Evolutionary conservation across 2,797 vertebrate species (phyloP).

Genomic region (Acanthopagrus latus): DNA sequence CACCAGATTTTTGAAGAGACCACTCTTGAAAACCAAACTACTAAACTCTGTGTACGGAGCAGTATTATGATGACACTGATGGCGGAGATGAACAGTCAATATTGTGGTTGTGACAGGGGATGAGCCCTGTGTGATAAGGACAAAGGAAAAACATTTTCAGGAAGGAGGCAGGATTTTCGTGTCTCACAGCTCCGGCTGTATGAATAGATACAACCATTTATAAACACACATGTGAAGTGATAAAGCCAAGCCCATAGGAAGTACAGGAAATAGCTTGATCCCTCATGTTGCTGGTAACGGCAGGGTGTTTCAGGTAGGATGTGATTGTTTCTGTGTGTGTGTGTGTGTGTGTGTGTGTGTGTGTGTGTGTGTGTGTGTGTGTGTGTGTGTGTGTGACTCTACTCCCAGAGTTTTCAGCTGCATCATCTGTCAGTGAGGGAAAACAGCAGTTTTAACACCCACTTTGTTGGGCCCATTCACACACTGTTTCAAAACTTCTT

Average conservation of each 20-base stretch:
- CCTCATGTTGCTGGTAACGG: constrained; percentile 50
- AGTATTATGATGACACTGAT: constrained; percentile 43
- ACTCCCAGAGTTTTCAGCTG: background rate
- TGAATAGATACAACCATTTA: constrained; percentile 71
- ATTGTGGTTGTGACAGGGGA: constrained; percentile 50
- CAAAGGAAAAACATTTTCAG: constrained; percentile 74
- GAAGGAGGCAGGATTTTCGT: constrained; percentile 66
- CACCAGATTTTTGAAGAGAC: constrained; percentile 10
- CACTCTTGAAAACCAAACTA: constrained; percentile 33
- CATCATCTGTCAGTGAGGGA: background rate
- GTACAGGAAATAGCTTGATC: constrained; percentile 64
- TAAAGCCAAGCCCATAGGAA: constrained; percentile 60
- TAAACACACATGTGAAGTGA: constrained; percentile 70
- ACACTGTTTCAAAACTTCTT: background rate
- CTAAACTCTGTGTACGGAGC: background rate
- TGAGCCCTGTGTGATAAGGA: constrained; percentile 61
- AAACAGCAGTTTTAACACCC: background rate
- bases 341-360: constrained; percentile 16
- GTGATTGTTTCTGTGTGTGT: constrained; percentile 40
- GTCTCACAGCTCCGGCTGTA: constrained; percentile 64
- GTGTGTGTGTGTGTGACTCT: constrained; percentile 30
- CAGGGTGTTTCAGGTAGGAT: constrained; percentile 62
- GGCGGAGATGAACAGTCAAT: constrained; percentile 39
- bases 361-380: constrained; percentile 4
- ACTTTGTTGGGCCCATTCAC: background rate